A percentile compares a stretch with the other conserved stretches of the same genome.
phyloP scores from a whole-genome alignment of 2,113 vertebrate genomes.

The Megaptera novaeangliae region DNA sequence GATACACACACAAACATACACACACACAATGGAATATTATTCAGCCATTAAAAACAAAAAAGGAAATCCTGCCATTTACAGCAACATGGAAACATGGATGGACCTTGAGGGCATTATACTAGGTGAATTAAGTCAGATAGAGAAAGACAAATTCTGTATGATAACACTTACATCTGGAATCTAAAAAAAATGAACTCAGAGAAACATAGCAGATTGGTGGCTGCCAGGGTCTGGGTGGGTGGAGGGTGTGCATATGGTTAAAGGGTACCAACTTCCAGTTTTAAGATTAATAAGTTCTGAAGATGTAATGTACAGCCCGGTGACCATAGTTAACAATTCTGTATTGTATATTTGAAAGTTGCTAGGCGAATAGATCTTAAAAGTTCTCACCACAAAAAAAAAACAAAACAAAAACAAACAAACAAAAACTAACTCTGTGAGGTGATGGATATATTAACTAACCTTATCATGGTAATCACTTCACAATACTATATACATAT shows the following conservation, averaged over 20 bases:
- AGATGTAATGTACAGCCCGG: neutral
- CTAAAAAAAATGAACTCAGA: neutral
- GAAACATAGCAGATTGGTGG: neutral
- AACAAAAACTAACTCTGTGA: neutral
- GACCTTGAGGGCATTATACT: neutral
- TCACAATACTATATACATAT: neutral
- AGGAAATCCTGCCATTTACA: neutral
- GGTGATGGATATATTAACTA: neutral
- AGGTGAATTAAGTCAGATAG: neutral
- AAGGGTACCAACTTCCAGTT: neutral
- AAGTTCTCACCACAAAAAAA: neutral
- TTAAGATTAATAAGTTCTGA: neutral
- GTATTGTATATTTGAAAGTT: neutral
- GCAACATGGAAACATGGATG: neutral
- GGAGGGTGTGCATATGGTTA: neutral
- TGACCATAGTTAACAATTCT: neutral
- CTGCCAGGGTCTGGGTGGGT: neutral
- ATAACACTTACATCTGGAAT: neutral
- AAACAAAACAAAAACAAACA: neutral
- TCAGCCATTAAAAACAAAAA: neutral
- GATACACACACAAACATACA: neutral
- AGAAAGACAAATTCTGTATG: neutral
- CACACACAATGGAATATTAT: neutral
- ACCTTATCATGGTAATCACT: neutral
- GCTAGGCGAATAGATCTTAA: neutral